phyloP scores from a whole-genome alignment of 2,797 vertebrate genomes.

The Numenius phaeopus region DNA sequence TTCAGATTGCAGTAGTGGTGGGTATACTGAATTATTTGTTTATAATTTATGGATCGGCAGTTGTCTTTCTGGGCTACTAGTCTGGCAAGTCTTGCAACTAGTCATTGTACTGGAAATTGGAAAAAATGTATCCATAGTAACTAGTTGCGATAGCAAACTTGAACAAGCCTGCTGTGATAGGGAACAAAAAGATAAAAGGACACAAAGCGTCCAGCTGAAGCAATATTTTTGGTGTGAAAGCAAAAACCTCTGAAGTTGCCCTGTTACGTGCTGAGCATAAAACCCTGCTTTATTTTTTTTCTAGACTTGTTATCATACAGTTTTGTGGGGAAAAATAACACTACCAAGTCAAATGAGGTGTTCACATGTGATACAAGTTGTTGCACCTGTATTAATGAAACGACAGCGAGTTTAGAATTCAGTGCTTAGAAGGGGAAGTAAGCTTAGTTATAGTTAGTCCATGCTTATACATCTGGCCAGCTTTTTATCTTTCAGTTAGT shows the following conservation, averaged over 20 bases:
- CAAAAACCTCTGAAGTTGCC: not conserved
- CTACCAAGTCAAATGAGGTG: not conserved
- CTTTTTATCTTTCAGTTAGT: not conserved
- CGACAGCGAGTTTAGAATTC: not conserved
- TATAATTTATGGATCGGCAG: not conserved
- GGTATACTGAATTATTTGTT: not conserved
- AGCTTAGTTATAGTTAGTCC: not conserved
- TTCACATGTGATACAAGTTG: not conserved
- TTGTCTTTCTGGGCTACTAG: not conserved
- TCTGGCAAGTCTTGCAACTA: not conserved
- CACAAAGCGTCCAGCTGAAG: not conserved
- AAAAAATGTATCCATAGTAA: not conserved
- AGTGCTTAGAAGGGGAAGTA: not conserved
- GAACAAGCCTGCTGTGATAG: not conserved
- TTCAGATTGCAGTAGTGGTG: not conserved
- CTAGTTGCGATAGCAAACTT: not conserved
- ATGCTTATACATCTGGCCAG: not conserved
- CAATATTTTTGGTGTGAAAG: not conserved
- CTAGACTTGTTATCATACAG: not conserved
- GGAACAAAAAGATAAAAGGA: not conserved
- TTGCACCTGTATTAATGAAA: not conserved
- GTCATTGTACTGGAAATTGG: not conserved
- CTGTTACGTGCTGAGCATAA: not conserved
- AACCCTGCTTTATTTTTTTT: not conserved
- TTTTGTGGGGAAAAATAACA: not conserved